A percentile compares a stretch with the other conserved stretches of the same genome.
phyloP scores from a whole-genome alignment of 2,113 vertebrate genomes.

The Pionites leucogaster region DNA sequence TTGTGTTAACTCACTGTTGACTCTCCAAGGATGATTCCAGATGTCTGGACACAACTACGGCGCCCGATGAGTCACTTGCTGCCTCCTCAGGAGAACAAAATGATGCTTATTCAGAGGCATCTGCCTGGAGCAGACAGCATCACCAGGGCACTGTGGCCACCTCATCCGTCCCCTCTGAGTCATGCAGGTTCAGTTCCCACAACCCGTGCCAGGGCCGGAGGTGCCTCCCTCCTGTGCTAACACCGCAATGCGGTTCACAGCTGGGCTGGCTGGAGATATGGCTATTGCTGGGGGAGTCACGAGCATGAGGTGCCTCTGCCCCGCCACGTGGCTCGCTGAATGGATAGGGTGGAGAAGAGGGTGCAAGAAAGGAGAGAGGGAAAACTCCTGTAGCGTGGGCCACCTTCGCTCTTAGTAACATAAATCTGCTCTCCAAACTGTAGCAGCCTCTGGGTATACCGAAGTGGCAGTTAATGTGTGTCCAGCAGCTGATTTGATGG shows the following conservation, averaged over 20 bases:
- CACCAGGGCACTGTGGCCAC: neutral
- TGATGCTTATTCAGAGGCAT: neutral
- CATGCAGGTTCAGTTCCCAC: neutral
- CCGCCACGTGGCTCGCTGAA: rapidly evolving
- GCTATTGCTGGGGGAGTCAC: rapidly evolving
- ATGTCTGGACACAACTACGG: neutral
- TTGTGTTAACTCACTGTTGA: neutral
- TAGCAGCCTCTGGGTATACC: neutral
- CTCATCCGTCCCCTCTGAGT: rapidly evolving
- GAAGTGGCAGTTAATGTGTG: neutral
- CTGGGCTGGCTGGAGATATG: neutral
- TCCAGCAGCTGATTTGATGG: neutral
- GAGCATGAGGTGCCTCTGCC: neutral
- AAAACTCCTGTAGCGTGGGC: neutral
- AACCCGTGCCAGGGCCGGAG: rapidly evolving
- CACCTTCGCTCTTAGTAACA: neutral
- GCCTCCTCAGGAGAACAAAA: neutral
- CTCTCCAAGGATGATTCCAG: neutral
- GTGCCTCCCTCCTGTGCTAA: neutral
- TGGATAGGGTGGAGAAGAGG: rapidly evolving
- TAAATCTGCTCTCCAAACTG: neutral
- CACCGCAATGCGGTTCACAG: neutral
- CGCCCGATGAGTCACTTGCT: neutral
- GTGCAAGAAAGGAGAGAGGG: rapidly evolving
- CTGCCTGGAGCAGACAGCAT: neutral